phyloP scores from a whole-genome alignment of 2,113 vertebrate species.

The Pholis gunnellus region DNA sequence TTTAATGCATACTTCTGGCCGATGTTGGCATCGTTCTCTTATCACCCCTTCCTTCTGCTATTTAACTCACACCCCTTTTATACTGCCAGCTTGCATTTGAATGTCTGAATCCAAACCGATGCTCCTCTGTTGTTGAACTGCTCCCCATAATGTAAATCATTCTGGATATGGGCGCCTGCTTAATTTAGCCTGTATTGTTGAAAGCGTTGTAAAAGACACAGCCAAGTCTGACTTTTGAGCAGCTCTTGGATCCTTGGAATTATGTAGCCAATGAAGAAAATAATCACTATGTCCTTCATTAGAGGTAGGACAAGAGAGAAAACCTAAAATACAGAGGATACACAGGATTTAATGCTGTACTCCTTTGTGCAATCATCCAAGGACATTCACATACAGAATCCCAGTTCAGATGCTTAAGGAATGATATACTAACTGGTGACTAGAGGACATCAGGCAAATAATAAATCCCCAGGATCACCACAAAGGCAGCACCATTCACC shows the following conservation, averaged over 20 bases:
- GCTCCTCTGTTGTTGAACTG: conserved; percentile 18
- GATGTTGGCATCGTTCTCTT: neutral
- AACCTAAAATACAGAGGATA: neutral
- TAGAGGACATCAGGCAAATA: conserved; percentile 17
- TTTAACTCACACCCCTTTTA: neutral
- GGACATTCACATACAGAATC: conserved; percentile 34
- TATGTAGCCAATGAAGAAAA: neutral
- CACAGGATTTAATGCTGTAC: conserved; percentile 39
- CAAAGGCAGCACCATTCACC: conserved; percentile 43
- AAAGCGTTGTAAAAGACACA: conserved; percentile 17
- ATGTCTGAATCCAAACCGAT: conserved; percentile 32
- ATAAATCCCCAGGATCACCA: conserved; percentile 42
- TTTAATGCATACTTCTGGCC: neutral
- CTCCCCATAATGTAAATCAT: conserved; percentile 26
- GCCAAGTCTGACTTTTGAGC: conserved; percentile 24
- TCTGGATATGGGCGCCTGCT: conserved; percentile 31
- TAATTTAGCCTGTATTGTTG: conserved; percentile 24
- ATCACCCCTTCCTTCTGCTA: neutral
- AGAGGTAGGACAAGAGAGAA: conserved; percentile 6
- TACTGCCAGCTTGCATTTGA: conserved; percentile 14
- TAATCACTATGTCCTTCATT: conserved; percentile 8
- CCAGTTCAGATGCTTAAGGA: conserved; percentile 30
- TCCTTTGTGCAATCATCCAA: conserved; percentile 45
- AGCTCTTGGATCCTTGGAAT: neutral
- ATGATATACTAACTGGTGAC: conserved; percentile 17